phyloP scores from a whole-genome alignment of 2,797 vertebrate species.

The Tinamus major region DNA sequence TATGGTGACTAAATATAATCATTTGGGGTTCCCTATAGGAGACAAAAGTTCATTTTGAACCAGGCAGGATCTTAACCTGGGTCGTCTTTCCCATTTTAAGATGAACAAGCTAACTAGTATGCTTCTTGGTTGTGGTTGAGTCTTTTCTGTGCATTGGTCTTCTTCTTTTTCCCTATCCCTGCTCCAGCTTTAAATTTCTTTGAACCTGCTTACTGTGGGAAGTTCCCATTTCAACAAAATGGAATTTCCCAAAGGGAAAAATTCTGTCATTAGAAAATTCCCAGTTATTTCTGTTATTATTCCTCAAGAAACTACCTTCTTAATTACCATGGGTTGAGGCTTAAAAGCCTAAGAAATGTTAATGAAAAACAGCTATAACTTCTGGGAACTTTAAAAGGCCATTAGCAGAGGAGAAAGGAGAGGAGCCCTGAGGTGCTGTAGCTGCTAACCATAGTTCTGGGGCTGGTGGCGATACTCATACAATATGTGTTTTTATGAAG shows the following conservation, averaged over 20 bases:
- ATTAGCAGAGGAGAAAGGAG: not conserved
- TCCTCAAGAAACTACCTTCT: not conserved
- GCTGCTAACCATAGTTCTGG: not conserved
- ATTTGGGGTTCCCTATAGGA: not conserved
- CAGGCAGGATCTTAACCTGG: not conserved
- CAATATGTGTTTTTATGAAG: not conserved
- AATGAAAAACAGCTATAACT: not conserved
- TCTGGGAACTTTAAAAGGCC: not conserved
- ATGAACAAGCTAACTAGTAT: not conserved
- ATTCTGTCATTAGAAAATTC: conserved; percentile 22
- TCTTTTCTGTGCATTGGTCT: not conserved
- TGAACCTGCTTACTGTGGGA: not conserved
- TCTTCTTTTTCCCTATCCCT: not conserved
- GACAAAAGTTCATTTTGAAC: not conserved
- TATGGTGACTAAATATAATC: not conserved
- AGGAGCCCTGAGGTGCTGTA: not conserved
- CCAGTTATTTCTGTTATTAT: not conserved
- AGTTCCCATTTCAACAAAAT: conserved; percentile 1
- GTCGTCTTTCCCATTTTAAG: not conserved
- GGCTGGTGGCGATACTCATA: not conserved
- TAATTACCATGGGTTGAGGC: not conserved
- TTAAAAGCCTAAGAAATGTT: not conserved
- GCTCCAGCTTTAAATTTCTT: not conserved
- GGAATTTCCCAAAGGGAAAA: conserved; percentile 31
- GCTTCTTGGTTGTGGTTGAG: not conserved